phyloP scores from a whole-genome alignment of 2,113 vertebrate species.

The Polypterus senegalus region DNA sequence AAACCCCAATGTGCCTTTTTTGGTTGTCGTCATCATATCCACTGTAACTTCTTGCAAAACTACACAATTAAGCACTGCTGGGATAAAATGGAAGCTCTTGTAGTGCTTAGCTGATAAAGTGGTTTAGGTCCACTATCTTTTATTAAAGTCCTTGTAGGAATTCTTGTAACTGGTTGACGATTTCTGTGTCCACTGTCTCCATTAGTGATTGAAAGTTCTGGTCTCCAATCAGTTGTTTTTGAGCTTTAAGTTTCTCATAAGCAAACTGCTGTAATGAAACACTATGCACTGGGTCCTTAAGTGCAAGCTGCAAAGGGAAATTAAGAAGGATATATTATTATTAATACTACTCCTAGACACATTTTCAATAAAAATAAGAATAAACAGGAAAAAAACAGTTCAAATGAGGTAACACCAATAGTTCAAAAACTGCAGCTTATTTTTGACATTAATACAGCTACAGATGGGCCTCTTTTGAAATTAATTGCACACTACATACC shows the following conservation, averaged over 20 bases:
- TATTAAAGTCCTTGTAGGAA: conserved; percentile 77
- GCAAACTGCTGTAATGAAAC: conserved; percentile 84
- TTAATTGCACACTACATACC: too few species aligned
- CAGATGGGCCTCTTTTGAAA: too few species aligned
- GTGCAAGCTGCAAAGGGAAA: conserved; percentile 58
- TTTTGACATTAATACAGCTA: too few species aligned
- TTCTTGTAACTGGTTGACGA: conserved; percentile 82
- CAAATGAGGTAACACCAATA: too few species aligned
- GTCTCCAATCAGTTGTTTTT: conserved; percentile 78
- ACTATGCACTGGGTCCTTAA: conserved; percentile 86
- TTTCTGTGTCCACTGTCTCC: conserved; percentile 91
- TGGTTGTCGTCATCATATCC: too few species aligned
- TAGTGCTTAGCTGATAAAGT: conserved; percentile 40
- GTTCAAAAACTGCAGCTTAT: too few species aligned
- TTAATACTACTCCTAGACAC: too few species aligned
- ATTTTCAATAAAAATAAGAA: too few species aligned
- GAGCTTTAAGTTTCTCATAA: conserved; percentile 91
- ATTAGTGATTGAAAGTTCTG: conserved; percentile 80
- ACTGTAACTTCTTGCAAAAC: not conserved
- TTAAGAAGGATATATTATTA: too few species aligned
- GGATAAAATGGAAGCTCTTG: conserved; percentile 39
- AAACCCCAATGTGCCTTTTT: too few species aligned
- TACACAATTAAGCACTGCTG: conserved; percentile 24
- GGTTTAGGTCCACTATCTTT: conserved; percentile 28
- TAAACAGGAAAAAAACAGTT: too few species aligned